Evolutionary conservation across 2,888 invertebrate species (phyloP).

Genomic region (Rotaria magnacalcarata): DNA sequence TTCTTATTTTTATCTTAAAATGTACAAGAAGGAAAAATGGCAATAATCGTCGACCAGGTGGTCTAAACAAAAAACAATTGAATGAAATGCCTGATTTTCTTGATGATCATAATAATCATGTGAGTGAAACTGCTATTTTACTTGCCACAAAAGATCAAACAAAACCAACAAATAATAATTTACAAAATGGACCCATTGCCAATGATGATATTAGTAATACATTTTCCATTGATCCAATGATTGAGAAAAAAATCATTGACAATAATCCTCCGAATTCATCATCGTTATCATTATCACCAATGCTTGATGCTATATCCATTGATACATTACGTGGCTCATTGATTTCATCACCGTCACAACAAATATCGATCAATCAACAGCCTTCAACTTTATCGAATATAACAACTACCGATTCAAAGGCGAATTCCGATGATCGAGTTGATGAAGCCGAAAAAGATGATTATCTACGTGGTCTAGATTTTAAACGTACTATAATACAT

Average conservation of each 20-base stretch:
- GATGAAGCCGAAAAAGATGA: not conserved
- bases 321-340: constrained; percentile 6
- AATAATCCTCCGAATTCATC: not conserved
- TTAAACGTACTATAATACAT: not conserved
- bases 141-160: not conserved
- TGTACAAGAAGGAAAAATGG: not conserved
- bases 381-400: not conserved
- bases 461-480: not conserved
- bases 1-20: not conserved
- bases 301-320: not conserved
- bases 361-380: not conserved
- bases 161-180: not conserved
- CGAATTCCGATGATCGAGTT: not conserved
- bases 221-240: not conserved
- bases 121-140: not conserved
- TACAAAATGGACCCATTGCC: not conserved
- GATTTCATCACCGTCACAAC: not conserved
- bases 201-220: not conserved
- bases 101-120: not conserved
- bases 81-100: not conserved
- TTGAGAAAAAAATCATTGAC: not conserved
- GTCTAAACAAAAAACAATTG: not conserved
- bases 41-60: not conserved
- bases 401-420: not conserved
- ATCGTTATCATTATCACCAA: not conserved